Evolutionary conservation across 2,888 invertebrate species (phyloP).

Genomic region (Hylaea fasciaria): DNA sequence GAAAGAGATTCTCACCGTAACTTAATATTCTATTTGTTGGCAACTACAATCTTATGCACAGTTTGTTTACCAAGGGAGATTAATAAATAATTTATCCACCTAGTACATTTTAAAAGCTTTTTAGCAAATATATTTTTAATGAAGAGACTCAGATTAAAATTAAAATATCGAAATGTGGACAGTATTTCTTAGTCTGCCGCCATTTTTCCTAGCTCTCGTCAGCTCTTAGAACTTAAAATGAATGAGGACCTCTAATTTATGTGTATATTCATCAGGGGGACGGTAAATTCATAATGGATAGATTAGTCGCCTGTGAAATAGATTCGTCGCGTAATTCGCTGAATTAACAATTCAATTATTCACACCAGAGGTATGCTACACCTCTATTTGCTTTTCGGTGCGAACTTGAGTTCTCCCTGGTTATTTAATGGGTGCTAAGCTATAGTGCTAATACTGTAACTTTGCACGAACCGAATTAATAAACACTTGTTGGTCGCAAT

Average conservation of each 20-base stretch:
- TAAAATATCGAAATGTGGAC: too few relatives aligned
- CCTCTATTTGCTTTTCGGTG: slow-evolving; percentile 32
- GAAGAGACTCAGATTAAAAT: too few relatives aligned
- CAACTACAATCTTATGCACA: too few relatives aligned
- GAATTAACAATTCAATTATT: slow-evolving; percentile 38
- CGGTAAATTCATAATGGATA: slow-evolving; percentile 30
- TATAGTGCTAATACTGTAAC: slow-evolving; percentile 12
- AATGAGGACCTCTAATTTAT: background rate
- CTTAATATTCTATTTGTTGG: too few relatives aligned
- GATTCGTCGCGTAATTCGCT: slow-evolving; percentile 35
- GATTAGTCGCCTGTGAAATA: slow-evolving; percentile 27
- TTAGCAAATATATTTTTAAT: too few relatives aligned
- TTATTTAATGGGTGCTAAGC: slow-evolving; percentile 19
- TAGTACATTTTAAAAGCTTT: too few relatives aligned
- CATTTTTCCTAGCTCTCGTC: too few relatives aligned
- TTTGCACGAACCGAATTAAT: background rate
- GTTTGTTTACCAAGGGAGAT: too few relatives aligned
- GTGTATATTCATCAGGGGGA: slow-evolving; percentile 14
- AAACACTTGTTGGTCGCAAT: background rate
- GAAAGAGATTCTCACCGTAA: background rate
- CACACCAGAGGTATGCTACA: slow-evolving; percentile 24
- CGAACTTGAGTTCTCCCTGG: slow-evolving; percentile 4
- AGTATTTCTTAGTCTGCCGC: too few relatives aligned
- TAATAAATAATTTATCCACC: too few relatives aligned
- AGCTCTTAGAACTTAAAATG: background rate